Evolutionary conservation across 2,888 invertebrate genomes (phyloP), one percentile per base, ranked within the genome.

Genomic region (Capitulum mitella): DNA sequence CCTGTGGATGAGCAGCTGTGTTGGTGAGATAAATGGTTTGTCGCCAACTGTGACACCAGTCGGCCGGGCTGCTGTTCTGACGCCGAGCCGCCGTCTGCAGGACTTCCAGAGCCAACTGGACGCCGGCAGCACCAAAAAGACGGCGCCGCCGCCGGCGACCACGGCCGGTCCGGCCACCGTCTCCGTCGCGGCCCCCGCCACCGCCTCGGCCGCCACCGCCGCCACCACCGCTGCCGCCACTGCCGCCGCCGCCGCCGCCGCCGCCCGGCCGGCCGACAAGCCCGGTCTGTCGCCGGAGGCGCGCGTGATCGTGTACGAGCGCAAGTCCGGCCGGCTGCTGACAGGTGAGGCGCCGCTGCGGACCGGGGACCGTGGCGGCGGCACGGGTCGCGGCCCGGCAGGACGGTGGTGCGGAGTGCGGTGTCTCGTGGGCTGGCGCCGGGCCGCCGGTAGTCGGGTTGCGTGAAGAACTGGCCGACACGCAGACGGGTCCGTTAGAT

Each of bases 251-350:
- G 29, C 32, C 14, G 14, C 61, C 32, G 32, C 32, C 14, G 61
- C 61, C 32, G 22, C 75, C 29, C n/a, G 16, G n/a, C n/a, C 40
- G 46, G 29, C 40, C 14, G 40, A 2, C 43, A 75, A 46, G 46
- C 3, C 22, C 37, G 43, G 16, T 19, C 43, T 43, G 76, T 80
- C 12, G 85, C 58, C 75, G 3, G 61, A 85, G 46, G 82, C 84
- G n/a, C 85, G 85, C 82, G 86, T 95, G 0, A 91, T 92, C 82
- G 94, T 97, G n/a, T 91, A 92, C 85, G 95, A 96, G 85, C 89
- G 92, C 77, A 90, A 91, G 84, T 90, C 91, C 51, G 95, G 95
- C 5, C 91, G 90, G 83, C 83, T 88, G 75, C 83, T 89, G 77
- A 86, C 87, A 19, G 89, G 89, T 84, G 81, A 81, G 82, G 80